Base-by-base conservation (phyloP, 2,797 vertebrate genomes). In the Anableps anableps region DNA sequence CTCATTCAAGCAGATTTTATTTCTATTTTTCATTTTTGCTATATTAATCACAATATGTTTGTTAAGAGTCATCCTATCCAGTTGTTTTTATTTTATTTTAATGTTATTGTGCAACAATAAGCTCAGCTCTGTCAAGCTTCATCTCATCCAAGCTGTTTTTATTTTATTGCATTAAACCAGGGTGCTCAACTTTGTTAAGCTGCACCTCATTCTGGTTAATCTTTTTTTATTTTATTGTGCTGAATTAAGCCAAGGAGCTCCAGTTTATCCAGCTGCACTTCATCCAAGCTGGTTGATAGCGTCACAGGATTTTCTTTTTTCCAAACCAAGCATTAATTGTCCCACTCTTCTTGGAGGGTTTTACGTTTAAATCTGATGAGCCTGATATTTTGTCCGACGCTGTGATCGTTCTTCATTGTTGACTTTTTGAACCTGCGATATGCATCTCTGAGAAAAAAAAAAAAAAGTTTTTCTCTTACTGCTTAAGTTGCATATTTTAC, bases 371-470 rank as follows among this genome's bases (percentile, higher is more conserved):
- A 80, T 91, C 86, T 66, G 41, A 83, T 73, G 85, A 86, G 68
- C 70, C 53, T 86, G 83, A 85, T 86, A 76, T 85, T 87, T 86
- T 83, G 88, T 91, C 86, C 55, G 17, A 89, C 90, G 83, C 90
- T 88, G 90, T 91, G 84, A 82, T 91, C 23, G 72, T 92, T 91
- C 83, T 75, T 88, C 81, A 85, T 83, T 74, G 81, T 88, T 77
- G 80, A 90, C 78, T 85, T 82, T 84, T 81, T 82, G n/a, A 87
- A 85, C 11, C 23, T 80, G 85, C 83, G 78, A 89, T 85, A 87
- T 89, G 91, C 93, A 91, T 93, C 93, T 93, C 88, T 75, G 81
- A 81, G 78, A 38, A 66, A 79, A 88, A 83, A 50, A 82, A 7
- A 6, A 73, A 84, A 29, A 58, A 11, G 2, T 34, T 62, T 87